Evolutionary conservation across 2,888 invertebrate genomes (phyloP).

Genomic region (Dicyrtoma fusca): DNA sequence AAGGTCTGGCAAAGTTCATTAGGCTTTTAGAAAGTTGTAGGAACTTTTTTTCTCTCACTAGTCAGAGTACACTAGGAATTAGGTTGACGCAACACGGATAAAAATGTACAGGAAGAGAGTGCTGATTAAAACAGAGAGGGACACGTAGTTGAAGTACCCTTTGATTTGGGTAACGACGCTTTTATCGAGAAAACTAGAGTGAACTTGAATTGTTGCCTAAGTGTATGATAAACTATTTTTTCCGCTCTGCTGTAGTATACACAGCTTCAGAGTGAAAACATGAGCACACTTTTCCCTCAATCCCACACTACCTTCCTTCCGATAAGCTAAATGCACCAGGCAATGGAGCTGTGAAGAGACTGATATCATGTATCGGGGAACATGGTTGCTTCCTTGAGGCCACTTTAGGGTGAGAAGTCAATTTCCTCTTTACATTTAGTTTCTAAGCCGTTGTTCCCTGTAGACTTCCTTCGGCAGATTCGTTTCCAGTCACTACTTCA

Average conservation of each 20-base stretch:
- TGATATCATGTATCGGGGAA: too few relatives aligned
- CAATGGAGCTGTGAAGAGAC: too few relatives aligned
- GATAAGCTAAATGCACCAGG: conserved; percentile 29
- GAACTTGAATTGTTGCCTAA: neutral
- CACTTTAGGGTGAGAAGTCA: conserved; percentile 31
- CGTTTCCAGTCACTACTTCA: neutral
- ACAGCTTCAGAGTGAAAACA: conserved; percentile 11
- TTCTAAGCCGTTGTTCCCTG: neutral
- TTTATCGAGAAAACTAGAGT: too few relatives aligned
- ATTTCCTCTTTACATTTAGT: conserved; percentile 25
- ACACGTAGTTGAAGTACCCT: too few relatives aligned
- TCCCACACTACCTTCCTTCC: neutral
- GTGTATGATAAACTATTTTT: conserved; percentile 14
- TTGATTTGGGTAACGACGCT: too few relatives aligned
- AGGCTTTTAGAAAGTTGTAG: too few relatives aligned
- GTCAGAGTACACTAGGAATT: too few relatives aligned
- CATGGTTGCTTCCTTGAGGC: neutral
- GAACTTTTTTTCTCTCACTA: too few relatives aligned
- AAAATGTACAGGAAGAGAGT: too few relatives aligned
- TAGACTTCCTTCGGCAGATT: neutral
- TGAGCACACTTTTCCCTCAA: conserved; percentile 17
- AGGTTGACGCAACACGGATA: too few relatives aligned
- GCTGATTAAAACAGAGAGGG: too few relatives aligned
- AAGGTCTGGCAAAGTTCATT: too few relatives aligned
- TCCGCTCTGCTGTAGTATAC: neutral